Evolutionary conservation across 1,140 invertebrate genomes (phyloP), one percentile per base, ranked within the genome.

Genomic region (Drosophila pectinifera): DNA sequence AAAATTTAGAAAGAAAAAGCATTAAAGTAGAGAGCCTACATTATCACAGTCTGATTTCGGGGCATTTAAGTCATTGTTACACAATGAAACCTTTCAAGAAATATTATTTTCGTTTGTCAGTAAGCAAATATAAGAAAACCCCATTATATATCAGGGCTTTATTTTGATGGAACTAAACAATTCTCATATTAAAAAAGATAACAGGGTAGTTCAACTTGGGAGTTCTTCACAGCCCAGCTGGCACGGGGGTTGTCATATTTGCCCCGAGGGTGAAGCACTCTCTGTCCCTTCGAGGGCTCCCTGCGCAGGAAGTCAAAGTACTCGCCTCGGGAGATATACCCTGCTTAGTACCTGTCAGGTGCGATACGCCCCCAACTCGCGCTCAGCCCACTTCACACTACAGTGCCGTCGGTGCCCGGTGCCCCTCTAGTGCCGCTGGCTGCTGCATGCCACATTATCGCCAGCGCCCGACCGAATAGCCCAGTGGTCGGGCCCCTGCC

Each of bases 341-440:
- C 70, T 56, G 34, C 16, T 74, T 86, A 59, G 73, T 57, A 45
- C 45, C 74, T 62, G 69, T 56, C 75, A 64, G 54, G 55, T 53
- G 20, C 36, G 38, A 43, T 43, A 46, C 61, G 22, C 46, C 45
- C 43, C 70, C 63, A 53, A 56, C 56, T 39, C 10, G 58, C 57
- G 55, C 57, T 42, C 75, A 74, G 69, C 82, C 82, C 82, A 88
- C 84, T 86, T 86, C 79, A 88, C 83, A 86, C 59, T 79, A 73
- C 62, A 83, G 70, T 86, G 80, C 75, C 24, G 73, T 56, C 48
- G 48, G 55, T 20, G 31, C n/a, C 22, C 28, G 28, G 14, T 5
- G 51, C 56, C 13, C 55, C 26, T 22, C 26, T n/a, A 13, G 24
- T 20, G 53, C 26, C 39, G 53, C 38, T 42, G 61, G 64, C 78